phyloP scores from a whole-genome alignment of 1,140 invertebrate species.

The Conopomorpha cramerella region DNA sequence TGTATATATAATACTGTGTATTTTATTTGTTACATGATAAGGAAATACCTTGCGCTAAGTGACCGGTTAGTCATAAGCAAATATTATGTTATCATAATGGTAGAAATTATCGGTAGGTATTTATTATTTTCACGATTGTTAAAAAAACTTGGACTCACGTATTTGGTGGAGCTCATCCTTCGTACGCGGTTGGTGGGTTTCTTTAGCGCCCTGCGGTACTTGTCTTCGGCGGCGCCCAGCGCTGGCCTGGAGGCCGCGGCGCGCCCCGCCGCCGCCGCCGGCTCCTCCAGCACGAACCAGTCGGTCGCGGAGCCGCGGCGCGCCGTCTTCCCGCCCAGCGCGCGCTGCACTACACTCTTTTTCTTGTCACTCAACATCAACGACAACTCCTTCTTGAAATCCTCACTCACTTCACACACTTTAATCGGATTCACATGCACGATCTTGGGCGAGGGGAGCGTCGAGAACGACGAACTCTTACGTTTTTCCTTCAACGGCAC shows the following conservation, averaged over 20 bases:
- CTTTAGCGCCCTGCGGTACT: slow-evolving; percentile 36
- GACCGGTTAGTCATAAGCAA: too few species aligned
- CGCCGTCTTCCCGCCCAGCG: slow-evolving; percentile 4
- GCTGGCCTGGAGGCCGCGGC: too few species aligned
- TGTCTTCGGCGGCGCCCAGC: too few species aligned
- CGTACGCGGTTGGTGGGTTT: slow-evolving; percentile 33
- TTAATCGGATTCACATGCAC: slow-evolving; percentile 33
- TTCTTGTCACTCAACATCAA: slow-evolving; percentile 20
- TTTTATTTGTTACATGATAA: too few species aligned
- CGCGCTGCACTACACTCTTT: slow-evolving; percentile 17
- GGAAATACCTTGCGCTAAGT: too few species aligned
- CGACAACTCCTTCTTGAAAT: slow-evolving; percentile 36
- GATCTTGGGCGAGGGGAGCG: slow-evolving; percentile 35
- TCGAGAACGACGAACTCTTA: slow-evolving; percentile 34
- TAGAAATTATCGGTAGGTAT: too few species aligned
- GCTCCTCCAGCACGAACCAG: slow-evolving; percentile 46
- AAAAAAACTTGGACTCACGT: too few species aligned
- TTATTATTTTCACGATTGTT: too few species aligned
- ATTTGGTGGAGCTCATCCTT: slow-evolving; percentile 51
- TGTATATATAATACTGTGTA: too few species aligned
- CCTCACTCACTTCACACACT: slow-evolving; percentile 27
- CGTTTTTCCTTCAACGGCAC: slow-evolving; percentile 22
- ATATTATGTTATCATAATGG: too few species aligned
- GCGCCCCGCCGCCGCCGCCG: too few species aligned
- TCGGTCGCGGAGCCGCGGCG: slow-evolving; percentile 44